A percentile compares a stretch with the other conserved stretches of the same genome.
phyloP scores from a whole-genome alignment of 2,113 vertebrate species.

The Neodon shergylaensis region DNA sequence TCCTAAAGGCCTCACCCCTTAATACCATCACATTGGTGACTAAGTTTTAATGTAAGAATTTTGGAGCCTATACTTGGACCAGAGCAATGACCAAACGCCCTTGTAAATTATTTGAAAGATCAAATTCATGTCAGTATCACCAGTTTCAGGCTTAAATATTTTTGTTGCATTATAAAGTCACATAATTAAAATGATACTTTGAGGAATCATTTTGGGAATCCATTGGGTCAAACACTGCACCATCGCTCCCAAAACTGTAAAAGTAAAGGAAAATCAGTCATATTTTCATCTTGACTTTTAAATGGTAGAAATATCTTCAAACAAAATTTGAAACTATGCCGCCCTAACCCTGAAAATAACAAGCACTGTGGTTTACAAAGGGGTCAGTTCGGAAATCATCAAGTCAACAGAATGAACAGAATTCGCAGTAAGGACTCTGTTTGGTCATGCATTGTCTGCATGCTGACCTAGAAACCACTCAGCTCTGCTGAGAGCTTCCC shows the following conservation, averaged over 20 bases:
- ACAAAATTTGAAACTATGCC: background rate
- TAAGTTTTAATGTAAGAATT: background rate
- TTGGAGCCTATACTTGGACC: background rate
- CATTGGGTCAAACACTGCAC: background rate
- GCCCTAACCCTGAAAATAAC: background rate
- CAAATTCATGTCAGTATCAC: background rate
- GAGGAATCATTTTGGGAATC: background rate
- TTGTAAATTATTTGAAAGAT: slow-evolving; percentile 28
- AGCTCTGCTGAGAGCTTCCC: background rate
- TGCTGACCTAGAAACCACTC: slow-evolving; percentile 42
- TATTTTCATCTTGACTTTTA: slow-evolving; percentile 9
- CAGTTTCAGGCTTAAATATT: slow-evolving; percentile 8
- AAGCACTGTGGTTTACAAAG: background rate
- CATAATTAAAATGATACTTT: background rate
- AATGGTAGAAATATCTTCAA: background rate
- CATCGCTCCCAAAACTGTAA: background rate
- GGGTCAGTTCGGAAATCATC: background rate
- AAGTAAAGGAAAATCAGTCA: background rate
- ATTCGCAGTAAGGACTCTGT: background rate
- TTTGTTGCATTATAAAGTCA: slow-evolving; percentile 3
- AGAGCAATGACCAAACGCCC: background rate
- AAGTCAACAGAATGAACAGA: background rate
- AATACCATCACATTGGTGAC: background rate
- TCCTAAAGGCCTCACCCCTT: background rate
- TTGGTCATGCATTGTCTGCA: background rate